phyloP scores from a whole-genome alignment of 2,797 vertebrate species.

The Discoglossus pictus region DNA sequence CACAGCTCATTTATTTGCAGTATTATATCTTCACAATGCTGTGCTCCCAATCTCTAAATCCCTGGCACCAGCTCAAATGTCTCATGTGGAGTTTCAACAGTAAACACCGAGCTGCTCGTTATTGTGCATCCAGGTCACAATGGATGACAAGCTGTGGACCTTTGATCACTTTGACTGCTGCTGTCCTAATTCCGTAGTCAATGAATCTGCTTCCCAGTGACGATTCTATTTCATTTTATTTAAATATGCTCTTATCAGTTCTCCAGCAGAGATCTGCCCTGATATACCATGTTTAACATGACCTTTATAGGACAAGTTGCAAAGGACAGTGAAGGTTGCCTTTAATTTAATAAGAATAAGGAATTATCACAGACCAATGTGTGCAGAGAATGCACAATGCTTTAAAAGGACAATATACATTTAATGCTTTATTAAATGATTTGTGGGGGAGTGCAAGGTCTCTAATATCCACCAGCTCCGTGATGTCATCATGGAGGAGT shows the following conservation, averaged over 20 bases:
- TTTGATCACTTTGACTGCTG: constrained; percentile 33
- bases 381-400: too few relatives aligned
- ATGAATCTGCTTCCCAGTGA: constrained; percentile 21
- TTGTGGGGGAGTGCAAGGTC: too few relatives aligned
- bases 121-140: constrained; percentile 32
- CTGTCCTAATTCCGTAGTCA: constrained; percentile 41
- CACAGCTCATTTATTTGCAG: constrained; percentile 18
- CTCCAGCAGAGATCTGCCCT: constrained; percentile 2
- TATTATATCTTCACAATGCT: constrained; percentile 20
- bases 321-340: too few relatives aligned
- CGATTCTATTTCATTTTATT: constrained; percentile 4
- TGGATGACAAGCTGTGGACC: constrained; percentile 36
- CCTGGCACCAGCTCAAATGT: constrained; percentile 11
- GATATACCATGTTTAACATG: constrained; percentile 2
- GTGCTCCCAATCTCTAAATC: constrained; percentile 5
- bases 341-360: too few relatives aligned
- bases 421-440: too few relatives aligned
- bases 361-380: too few relatives aligned
- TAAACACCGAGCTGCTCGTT: constrained; percentile 16
- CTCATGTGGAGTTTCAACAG: constrained; percentile 11
- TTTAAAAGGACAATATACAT: too few relatives aligned
- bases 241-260: constrained; percentile 10
- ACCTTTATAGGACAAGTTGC: too few relatives aligned
- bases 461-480: too few relatives aligned
- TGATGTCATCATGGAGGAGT: too few relatives aligned